Conservation (phyloP, 2,113 vertebrate genomes). For the Gallinago jamesoni region DNA sequence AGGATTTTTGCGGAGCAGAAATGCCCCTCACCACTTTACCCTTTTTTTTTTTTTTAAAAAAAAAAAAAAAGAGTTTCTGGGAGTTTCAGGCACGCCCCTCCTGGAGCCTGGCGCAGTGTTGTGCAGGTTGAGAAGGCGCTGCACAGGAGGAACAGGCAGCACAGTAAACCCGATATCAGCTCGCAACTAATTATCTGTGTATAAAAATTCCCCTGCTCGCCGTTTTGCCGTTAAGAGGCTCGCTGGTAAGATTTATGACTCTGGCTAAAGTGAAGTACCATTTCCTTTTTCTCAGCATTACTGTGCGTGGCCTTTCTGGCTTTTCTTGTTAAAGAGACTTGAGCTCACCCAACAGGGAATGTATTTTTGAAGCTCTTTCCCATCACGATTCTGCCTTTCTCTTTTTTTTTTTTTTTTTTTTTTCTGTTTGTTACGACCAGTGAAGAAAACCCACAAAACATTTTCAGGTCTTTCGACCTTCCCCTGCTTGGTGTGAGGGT, state of each 20-base stretch:
- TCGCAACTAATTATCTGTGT: constrained; percentile 59
- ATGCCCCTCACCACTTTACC: not conserved
- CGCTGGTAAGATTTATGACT: constrained; percentile 60
- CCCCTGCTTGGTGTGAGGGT: constrained; percentile 25
- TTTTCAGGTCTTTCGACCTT: constrained; percentile 30
- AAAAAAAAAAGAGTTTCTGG: not conserved
- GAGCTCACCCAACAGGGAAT: constrained; percentile 51
- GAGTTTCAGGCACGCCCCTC: not conserved
- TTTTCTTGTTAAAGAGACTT: constrained; percentile 61
- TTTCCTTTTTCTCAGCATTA: constrained; percentile 72
- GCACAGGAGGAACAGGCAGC: not conserved
- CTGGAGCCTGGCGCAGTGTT: accelerated
- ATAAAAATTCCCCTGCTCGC: constrained; percentile 60
- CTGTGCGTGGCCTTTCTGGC: constrained; percentile 21
- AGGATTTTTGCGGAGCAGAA: not conserved
- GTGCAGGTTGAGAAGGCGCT: not conserved
- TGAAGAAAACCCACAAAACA: constrained; percentile 27
- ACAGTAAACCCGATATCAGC: constrained; percentile 60
- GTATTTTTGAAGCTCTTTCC: constrained; percentile 58
- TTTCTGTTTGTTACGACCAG: constrained; percentile 9
- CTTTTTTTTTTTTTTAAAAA: not conserved
- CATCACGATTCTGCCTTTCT: constrained; percentile 35
- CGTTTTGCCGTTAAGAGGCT: constrained; percentile 57
- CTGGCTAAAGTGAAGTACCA: constrained; percentile 65
- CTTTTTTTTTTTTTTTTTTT: constrained; percentile 30